Evolutionary conservation across 2,113 vertebrate genomes (phyloP), one percentile per base, ranked within the genome.

Genomic region (Chaetodon trifascialis): DNA sequence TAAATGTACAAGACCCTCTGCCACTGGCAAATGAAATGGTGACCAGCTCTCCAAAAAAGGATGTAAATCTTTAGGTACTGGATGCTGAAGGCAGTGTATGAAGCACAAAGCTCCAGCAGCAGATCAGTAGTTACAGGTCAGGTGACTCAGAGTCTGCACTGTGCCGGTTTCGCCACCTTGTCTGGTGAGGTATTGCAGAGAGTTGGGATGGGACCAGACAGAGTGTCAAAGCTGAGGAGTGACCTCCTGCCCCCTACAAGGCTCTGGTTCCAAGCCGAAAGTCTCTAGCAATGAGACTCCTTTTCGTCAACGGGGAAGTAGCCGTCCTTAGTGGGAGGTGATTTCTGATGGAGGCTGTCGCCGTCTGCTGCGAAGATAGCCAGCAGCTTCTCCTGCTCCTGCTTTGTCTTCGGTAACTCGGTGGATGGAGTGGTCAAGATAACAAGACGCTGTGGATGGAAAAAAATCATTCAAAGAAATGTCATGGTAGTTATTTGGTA

Each of bases 241-340:
- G 58, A 84, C 62, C 79, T 52, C 66, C 64, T 80, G 84, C 77
- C 30, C 79, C 69, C 62, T 17, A 17, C 14, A 3, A 60, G 56
- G 55, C 51, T 88, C 68, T 21, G 34, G 73, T 63, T 73, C 42
- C 46, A 44, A 46, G 8, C 51, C 16, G 52, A 71, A 9, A 36
- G 51, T 64, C 55, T 92, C 90, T 93, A 96, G 82, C 94, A 95
- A 51, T 91, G 75, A 21, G 94, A 94, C 88, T 95, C 95, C 79
- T 94, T 95, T 72, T 95, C 93, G 8, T 86, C 86, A 1, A 95
- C 93, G 1, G 92, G 91, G 55, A 93, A 81, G 83, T 95, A 95
- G 21, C 93, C 92, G 0, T 93, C 93, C 79, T 91, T 94, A 12
- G 51, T 94, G 11, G 90, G 76, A 23, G 84, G 11, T 0, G 73